phyloP scores from a whole-genome alignment of 1,140 invertebrate genomes.

The Dendrolimus punctatus region DNA sequence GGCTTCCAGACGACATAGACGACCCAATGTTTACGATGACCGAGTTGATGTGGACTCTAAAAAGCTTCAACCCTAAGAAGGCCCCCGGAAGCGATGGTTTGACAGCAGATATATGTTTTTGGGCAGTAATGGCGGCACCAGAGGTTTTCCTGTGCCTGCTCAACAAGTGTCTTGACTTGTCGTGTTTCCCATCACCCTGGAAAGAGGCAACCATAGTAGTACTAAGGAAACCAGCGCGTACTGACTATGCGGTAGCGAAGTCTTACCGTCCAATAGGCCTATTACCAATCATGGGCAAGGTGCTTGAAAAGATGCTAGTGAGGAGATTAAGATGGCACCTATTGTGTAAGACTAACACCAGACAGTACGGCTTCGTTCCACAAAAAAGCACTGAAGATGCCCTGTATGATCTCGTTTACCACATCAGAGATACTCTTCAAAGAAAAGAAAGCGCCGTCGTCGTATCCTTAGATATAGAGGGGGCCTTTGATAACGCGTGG shows the following conservation, averaged over 20 bases:
- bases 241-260: background rate
- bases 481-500: slow-evolving; percentile 1
- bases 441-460: background rate
- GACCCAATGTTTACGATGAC: background rate
- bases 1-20: background rate
- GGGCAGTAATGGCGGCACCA: background rate
- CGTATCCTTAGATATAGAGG: background rate
- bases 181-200: background rate
- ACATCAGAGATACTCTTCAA: background rate
- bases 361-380: background rate
- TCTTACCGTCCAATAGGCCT: too few species aligned
- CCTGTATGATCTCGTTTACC: background rate
- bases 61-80: background rate
- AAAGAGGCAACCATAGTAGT: background rate
- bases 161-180: background rate
- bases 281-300: too few species aligned
- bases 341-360: too few species aligned
- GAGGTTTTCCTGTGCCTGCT: background rate
- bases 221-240: background rate
- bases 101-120: background rate
- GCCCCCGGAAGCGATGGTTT: background rate
- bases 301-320: too few species aligned
- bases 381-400: slow-evolving; percentile 1
- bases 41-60: background rate
- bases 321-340: too few species aligned